Evolutionary conservation across 2,888 invertebrate genomes (phyloP), one percentile per base, ranked within the genome.

Genomic region (Brachynemurus nebulosus): DNA sequence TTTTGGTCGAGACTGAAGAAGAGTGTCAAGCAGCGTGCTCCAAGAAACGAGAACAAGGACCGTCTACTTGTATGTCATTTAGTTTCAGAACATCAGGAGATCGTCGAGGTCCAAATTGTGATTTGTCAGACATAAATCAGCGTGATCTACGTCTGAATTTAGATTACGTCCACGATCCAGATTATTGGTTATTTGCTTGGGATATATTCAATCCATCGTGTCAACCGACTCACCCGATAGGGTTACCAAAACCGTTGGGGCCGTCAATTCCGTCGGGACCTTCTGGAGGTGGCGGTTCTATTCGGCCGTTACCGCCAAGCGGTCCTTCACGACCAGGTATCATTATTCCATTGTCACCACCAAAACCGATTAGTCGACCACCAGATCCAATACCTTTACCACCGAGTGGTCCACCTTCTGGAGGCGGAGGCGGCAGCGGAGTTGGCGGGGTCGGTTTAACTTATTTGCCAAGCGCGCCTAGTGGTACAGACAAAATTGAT

Each of bases 121-220:
- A 81, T 30, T 69, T 88, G 42, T 85, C 86, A 1, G 86, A 86
- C 56, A 75, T 86, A 12, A 76, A 82, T 36, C 76, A 82, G 55
- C 76, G 80, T 54, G 88, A 86, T 58, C 65, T 85, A 0, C 73
- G 83, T 53, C 71, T 75, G 6, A 78, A 80, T 45, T 70, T 81
- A 0, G 86, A 88, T 58, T 88, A 83, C 53, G 68, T 71, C 1
- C 73, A 76, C 44, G 81, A 85, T 27, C 63, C 69, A 0, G 75
- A 80, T 46, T 78, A 78, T 52, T 78, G 81, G 72, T 62, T 84
- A 19, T 86, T 83, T 53, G 79, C 85, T 0, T 88, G 85, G 73
- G 84, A 86, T 55, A 73, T 82, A 36, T 78, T 80, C 52, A 84
- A 85, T 57, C 78, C 81, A 12, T 72, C 76, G 18, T 88, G 88